Conservation (phyloP, 2,797 vertebrate species). For the Phrynocephalus guinanensis region DNA sequence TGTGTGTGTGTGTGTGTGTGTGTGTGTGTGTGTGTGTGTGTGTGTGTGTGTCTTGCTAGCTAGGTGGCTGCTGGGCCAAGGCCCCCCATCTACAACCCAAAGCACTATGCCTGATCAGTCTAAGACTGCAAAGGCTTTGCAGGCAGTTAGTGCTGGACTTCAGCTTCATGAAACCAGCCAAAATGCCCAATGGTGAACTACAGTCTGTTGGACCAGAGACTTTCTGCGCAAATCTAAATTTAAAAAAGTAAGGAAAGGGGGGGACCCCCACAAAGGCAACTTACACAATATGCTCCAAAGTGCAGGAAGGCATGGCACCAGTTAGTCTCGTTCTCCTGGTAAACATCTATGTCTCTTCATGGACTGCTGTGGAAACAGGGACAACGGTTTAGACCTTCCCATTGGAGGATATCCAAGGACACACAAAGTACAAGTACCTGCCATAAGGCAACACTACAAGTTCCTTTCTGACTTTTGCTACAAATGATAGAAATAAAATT, state of each 20-base stretch:
- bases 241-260: too few relatives aligned
- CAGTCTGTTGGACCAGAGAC: too few relatives aligned
- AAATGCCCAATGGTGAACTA: background rate
- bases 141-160: background rate
- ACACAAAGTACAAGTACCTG: background rate
- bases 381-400: conserved; percentile 23
- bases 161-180: background rate
- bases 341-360: conserved; percentile 51
- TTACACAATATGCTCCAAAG: conserved; percentile 48
- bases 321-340: conserved; percentile 43
- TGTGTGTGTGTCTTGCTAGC: too few relatives aligned
- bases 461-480: background rate
- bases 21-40: too few relatives aligned
- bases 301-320: conserved; percentile 58
- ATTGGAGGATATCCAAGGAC: background rate
- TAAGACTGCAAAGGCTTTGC: background rate
- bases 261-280: conserved; percentile 29
- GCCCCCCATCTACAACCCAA: too few relatives aligned
- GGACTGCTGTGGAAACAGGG: conserved; percentile 64
- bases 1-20: too few relatives aligned
- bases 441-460: background rate
- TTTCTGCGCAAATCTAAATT: background rate
- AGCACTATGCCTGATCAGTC: fast-evolving
- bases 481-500: background rate
- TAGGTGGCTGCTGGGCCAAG: background rate